Evolutionary conservation across 2,888 invertebrate genomes (phyloP), one percentile per base, ranked within the genome.

Genomic region (Linnaemya vulpina): DNA sequence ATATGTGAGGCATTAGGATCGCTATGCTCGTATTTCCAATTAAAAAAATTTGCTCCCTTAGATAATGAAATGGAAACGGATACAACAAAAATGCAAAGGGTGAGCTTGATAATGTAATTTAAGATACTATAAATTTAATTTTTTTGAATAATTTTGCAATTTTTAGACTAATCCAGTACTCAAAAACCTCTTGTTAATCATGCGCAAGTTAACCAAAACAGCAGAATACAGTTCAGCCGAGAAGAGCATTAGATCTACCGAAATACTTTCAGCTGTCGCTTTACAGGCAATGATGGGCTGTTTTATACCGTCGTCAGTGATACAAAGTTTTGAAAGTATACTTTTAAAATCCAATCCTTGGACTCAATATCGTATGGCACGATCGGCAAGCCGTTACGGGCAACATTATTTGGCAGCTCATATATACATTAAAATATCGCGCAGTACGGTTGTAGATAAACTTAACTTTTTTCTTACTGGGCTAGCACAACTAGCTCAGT

Each of bases 381-480:
- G 98, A 75, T 96, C 97, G 15, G 97, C 97, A 0, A 94, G 97
- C 20, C 94, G 98, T 75, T 97, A 96, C 90, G 96, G 96, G 0
- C 97, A 97, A 90, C 96, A 96, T 89, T 93, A 93, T 67, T 92
- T 96, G 30, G 96, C 96, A 0, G 94, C 95, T 0, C 92, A 93
- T 8, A 94, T 97, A 43, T 94, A 96, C 88, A 92, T 93, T 35
- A 93, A 93, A 60, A 92, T 97, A 38, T 94, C 95, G 2, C 94
- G 94, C 62, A 94, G 95, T 87, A 96, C 96, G 0, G 96, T 97
- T 17, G 96, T 97, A 43, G 98, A 98, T 90, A 96, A 97, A 88
- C 95, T 96, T 65, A 96, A 98, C 89, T 97, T 97, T 90, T 98
- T 98, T 96, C 92, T 98, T 73, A 94, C 95, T 0, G 96, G 97